Evolutionary conservation across 2,888 invertebrate genomes (phyloP).

Genomic region (Machimus rusticus): DNA sequence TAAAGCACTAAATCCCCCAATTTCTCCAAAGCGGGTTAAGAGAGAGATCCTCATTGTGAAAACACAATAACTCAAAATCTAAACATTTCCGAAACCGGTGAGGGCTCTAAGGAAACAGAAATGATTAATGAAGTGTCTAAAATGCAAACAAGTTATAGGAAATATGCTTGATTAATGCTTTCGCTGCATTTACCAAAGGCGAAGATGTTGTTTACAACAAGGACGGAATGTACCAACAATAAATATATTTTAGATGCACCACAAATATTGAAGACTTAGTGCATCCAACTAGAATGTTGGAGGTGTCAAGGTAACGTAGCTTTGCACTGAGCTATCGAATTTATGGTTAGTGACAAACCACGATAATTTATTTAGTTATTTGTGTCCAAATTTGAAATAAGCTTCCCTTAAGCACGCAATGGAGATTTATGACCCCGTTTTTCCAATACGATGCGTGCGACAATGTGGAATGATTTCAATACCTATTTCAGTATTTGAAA

Average conservation of each 20-base stretch:
- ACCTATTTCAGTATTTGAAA: not conserved
- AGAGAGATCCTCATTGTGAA: not conserved
- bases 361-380: not conserved
- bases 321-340: not conserved
- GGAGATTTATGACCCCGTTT: not conserved
- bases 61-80: not conserved
- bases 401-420: not conserved
- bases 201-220: not conserved
- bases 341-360: not conserved
- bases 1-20: not conserved
- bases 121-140: not conserved
- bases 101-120: not conserved
- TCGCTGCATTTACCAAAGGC: not conserved
- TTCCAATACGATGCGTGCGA: not conserved
- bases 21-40: not conserved
- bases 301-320: not conserved
- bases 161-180: not conserved
- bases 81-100: not conserved
- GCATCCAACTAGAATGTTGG: not conserved
- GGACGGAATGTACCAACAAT: not conserved
- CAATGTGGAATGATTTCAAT: not conserved
- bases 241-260: not conserved
- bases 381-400: not conserved
- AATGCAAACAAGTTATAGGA: not conserved
- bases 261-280: not conserved